Conservation (phyloP, 2,113 vertebrate species). For the Malurus elegans region DNA sequence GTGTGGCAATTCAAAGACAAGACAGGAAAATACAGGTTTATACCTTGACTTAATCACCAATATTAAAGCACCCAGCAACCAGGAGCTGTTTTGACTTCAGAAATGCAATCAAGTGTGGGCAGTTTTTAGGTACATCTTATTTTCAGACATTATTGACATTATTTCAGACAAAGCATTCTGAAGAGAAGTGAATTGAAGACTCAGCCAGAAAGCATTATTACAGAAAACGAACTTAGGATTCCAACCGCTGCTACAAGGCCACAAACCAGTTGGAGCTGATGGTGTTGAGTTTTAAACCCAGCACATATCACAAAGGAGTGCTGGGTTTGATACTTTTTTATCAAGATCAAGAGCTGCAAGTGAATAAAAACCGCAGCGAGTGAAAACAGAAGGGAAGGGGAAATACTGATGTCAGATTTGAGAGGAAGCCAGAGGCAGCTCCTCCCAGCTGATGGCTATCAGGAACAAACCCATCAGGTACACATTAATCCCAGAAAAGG, state of each 20-base stretch:
- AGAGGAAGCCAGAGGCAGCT: slow-evolving; percentile 32
- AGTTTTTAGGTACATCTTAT: not conserved
- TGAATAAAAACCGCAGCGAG: not conserved
- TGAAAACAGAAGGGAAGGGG: not conserved
- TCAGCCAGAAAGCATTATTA: not conserved
- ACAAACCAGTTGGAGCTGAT: not conserved
- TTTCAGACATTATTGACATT: not conserved
- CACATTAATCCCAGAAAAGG: slow-evolving; percentile 45
- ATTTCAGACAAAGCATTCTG: not conserved
- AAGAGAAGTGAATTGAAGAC: rapidly evolving
- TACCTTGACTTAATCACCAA: not conserved
- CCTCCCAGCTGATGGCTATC: slow-evolving; percentile 4
- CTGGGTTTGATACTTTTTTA: not conserved
- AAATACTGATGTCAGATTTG: slow-evolving; percentile 29
- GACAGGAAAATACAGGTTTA: not conserved
- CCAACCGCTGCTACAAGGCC: not conserved
- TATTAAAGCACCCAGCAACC: not conserved
- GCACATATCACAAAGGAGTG: not conserved
- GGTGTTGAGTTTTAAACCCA: not conserved
- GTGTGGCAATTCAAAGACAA: not conserved
- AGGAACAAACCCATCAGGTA: not conserved
- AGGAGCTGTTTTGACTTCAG: not conserved
- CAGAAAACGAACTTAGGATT: not conserved
- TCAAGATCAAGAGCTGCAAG: not conserved
- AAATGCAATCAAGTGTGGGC: not conserved